phyloP scores from a whole-genome alignment of 2,797 vertebrate genomes.

The Cynodonichthys magdalenae region DNA sequence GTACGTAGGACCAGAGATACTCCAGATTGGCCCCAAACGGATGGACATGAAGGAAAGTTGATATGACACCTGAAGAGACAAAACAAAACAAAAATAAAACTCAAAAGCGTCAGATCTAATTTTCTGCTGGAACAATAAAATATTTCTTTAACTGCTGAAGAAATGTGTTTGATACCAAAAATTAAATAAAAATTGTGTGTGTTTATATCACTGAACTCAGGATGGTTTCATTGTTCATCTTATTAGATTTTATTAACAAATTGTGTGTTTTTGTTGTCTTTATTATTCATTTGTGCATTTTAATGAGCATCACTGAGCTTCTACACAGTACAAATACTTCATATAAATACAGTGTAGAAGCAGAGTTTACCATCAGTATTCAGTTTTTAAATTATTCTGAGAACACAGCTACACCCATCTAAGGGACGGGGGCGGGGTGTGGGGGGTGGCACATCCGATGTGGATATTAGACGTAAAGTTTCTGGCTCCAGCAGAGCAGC shows the following conservation, averaged over 20 bases:
- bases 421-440: too few species aligned
- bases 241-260: too few species aligned
- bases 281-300: too few species aligned
- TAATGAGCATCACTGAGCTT: too few species aligned
- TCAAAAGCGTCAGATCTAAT: too few species aligned
- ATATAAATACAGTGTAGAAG: not conserved
- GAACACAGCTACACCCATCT: not conserved
- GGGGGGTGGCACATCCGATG: not conserved
- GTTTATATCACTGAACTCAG: too few species aligned
- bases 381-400: not conserved
- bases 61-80: constrained; percentile 87
- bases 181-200: too few species aligned
- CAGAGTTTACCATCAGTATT: constrained; percentile 10
- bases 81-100: not conserved
- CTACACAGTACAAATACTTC: too few species aligned
- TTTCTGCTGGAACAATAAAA: too few species aligned
- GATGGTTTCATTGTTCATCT: not conserved
- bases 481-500: constrained; percentile 27
- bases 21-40: constrained; percentile 97
- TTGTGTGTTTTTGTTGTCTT: too few species aligned
- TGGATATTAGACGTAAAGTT: constrained; percentile 10
- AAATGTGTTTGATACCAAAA: not conserved
- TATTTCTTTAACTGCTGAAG: not conserved
- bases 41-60: constrained; percentile 96
- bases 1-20: constrained; percentile 96